Conservation (phyloP, 2,797 vertebrate genomes). For the Menidia menidia region DNA sequence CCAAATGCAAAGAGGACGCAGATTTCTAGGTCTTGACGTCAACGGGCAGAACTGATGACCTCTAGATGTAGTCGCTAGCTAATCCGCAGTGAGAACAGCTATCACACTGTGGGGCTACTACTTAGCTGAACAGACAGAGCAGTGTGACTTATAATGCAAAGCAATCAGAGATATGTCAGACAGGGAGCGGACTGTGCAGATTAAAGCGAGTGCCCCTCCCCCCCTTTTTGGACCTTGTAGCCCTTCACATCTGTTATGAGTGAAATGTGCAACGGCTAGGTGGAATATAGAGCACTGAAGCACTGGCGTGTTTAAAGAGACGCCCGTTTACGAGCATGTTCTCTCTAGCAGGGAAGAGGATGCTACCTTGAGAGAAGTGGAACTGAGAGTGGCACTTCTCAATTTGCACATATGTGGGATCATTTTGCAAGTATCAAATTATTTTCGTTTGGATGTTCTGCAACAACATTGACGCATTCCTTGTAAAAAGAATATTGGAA, state of each 20-base stretch:
- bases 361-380: constrained; percentile 37
- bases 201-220: constrained; percentile 20
- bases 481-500: constrained; percentile 9
- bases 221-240: constrained; percentile 11
- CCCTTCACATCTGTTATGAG: constrained; percentile 63
- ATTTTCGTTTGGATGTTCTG: constrained; percentile 17
- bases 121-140: constrained; percentile 33
- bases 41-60: constrained; percentile 45
- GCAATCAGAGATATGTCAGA: constrained; percentile 43
- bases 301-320: constrained; percentile 31
- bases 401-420: constrained; percentile 34
- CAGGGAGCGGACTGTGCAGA: constrained; percentile 58
- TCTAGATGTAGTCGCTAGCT: constrained; percentile 43
- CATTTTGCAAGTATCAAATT: constrained; percentile 39
- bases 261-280: constrained; percentile 36
- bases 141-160: constrained; percentile 38
- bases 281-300: constrained; percentile 9
- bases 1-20: background rate
- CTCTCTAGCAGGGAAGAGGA: constrained; percentile 20
- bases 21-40: constrained; percentile 21
- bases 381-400: constrained; percentile 10
- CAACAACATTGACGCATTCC: background rate
- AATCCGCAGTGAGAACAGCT: constrained; percentile 42
- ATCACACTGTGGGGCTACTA: constrained; percentile 41
- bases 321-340: constrained; percentile 21